Base-by-base conservation (phyloP, 2,888 invertebrate species). In the Villa cingulata region DNA sequence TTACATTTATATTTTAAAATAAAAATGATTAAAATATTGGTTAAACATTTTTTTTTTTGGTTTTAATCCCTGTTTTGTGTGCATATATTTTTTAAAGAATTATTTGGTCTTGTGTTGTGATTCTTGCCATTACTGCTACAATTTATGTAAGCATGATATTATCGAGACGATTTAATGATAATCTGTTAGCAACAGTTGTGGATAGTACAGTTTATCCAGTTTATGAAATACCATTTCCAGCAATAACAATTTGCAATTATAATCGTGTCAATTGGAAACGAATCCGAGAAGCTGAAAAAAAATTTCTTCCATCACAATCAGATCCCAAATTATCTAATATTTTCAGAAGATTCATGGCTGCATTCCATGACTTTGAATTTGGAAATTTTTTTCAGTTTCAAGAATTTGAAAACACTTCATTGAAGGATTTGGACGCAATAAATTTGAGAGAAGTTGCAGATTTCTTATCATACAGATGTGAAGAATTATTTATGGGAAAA, bases 151-250 rank as follows among this genome's bases (percentile, higher is more conserved):
- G 64, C 40, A 49, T 64, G 17, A 57, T 64, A 43, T 53, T 68
- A 2, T 67, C 68, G 5, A 51, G 58, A 3, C 62, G 64, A 14
- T 68, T 62, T 43, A 60, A 53, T 19, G 64, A 58, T 5, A 62
- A 62, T n/a, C 58, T 55, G 18, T 56, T 66, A 14, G 60, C 66
- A 36, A 68, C 66, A 0, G 65, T 67, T 2, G 63, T 68, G 27
- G 64, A 67, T 41, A 58, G 65, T 51, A 61, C 66, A 1, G 64
- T 66, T 44, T 65, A 58, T 55, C 65, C 68, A 0, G 61, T 68
- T 0, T 62, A 62, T 45, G 56, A 62, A 43, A 61, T 68, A 3
- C 50, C 56, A 1, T 68, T 64, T 51, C 68, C 68, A 7, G 65
- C 68, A 2, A 58, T 68, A 3, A 65, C 56, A 3, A 51, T 68